A percentile compares a stretch with the other conserved stretches of the same genome.
These are phyloP conservation scores for Mirza zaza DNA, from an alignment of 2,113 vertebrate genomes.

Conservation along the genomic window DNA sequence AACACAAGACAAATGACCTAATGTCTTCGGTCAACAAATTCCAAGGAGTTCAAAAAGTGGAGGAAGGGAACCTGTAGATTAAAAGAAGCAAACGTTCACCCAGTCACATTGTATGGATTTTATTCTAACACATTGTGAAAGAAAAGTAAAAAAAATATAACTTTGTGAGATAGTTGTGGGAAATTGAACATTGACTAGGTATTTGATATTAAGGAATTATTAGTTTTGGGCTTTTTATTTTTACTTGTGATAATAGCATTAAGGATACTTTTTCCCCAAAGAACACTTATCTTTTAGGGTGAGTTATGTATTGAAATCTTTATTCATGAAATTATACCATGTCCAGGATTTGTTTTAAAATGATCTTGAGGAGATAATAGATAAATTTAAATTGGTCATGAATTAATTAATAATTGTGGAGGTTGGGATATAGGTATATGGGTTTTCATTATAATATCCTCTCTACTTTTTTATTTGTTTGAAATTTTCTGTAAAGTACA, in stretches of 20 bases:
- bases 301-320: not conserved
- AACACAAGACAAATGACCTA: not conserved
- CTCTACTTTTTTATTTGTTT: not conserved
- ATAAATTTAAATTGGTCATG: not conserved
- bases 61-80: not conserved
- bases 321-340: not conserved
- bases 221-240: not conserved
- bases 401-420: constrained; percentile 6
- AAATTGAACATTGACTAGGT: not conserved
- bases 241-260: not conserved
- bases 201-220: not conserved
- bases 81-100: not conserved
- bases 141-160: not conserved
- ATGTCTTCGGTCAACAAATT: not conserved
- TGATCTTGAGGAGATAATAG: not conserved
- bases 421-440: not conserved
- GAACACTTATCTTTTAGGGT: not conserved
- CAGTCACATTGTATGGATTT: not conserved
- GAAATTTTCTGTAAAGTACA: constrained; percentile 33
- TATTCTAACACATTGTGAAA: not conserved
- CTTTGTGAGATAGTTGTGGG: not conserved
- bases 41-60: not conserved
- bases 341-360: not conserved
- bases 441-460: not conserved
- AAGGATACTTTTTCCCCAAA: not conserved